Base-by-base conservation (phyloP, 2,113 vertebrate genomes). In the Gambusia holbrooki region DNA sequence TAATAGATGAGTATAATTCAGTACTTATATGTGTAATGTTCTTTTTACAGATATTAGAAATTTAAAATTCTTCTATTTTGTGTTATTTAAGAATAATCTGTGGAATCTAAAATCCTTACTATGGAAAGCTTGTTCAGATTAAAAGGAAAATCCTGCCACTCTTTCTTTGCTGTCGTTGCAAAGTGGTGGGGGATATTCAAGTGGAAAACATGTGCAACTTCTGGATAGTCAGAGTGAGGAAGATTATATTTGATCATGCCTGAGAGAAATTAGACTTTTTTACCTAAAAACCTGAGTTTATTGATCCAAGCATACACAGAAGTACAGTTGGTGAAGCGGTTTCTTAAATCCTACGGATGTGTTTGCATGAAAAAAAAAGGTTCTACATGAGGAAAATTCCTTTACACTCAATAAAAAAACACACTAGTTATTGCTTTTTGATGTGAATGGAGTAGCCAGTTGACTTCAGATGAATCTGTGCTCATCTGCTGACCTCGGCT, bases 181-280 rank as follows among this genome's bases (percentile, higher is more conserved):
- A 73, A 48, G 48, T 67, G 32, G 71, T 30, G 74, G 51, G 71
- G 67, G 81, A 84, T 64, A 0, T 69, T 83, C 54, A 81, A 79
- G 64, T 71, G 33, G 60, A 80, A 77, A 63, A 62, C 61, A 61
- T 65, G 63, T 74, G 12, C 29, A 62, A 3, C 22, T 63, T 22
- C 72, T 68, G 71, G 30, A 76, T 73, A 69, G 45, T 70, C 68
- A 76, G 30, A 33, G 8, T 61, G n/a, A 35, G n/a, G 42, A 45
- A 51, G 28, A 60, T 66, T 74, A 14, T 27, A 48, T 69, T 62
- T 76, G 22, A 62, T 75, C 40, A 35, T 13, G 66, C n/a, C 66
- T 60, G 35, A 28, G 25, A 63, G n/a, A 74, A 66, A 51, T n/a
- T 0, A 17, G 1, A 15, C 33, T 73, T 77, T 69, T 79, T 61